phyloP scores from a whole-genome alignment of 2,888 invertebrate genomes.

The Octonoba sinensis region DNA sequence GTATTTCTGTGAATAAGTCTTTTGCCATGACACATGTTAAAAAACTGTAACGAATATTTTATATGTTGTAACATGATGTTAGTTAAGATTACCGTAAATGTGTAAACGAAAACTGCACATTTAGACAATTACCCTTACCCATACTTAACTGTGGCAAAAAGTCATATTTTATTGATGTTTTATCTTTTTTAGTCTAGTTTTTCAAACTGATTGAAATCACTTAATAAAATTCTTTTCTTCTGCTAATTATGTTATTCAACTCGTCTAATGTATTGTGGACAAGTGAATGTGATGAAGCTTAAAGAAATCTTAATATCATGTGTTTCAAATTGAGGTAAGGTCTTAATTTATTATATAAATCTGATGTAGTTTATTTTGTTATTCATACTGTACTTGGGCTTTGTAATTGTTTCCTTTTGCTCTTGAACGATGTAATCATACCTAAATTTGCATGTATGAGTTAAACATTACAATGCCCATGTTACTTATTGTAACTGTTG shows the following conservation, averaged over 20 bases:
- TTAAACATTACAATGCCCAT: not conserved
- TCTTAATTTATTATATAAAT: conserved; percentile 38
- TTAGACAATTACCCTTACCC: no score
- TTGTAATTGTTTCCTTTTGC: not conserved
- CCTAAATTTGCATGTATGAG: not conserved
- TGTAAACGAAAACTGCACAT: no score
- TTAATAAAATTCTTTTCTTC: conserved; percentile 59
- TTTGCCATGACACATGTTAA: no score
- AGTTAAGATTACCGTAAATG: no score
- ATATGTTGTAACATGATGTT: no score
- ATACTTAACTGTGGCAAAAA: no score
- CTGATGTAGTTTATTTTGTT: not conserved
- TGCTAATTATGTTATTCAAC: conserved; percentile 59
- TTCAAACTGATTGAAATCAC: conserved; percentile 14
- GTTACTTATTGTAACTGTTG: not conserved
- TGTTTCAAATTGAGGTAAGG: conserved; percentile 57
- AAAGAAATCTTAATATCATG: conserved; percentile 38
- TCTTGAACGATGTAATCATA: no score
- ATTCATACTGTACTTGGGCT: not conserved
- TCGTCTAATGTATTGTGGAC: conserved; percentile 53
- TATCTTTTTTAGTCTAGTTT: conserved; percentile 40
- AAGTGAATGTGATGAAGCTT: conserved; percentile 50
- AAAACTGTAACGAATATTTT: no score
- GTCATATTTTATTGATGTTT: no score
- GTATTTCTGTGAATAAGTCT: no score